Conservation (phyloP, 2,797 vertebrate species). For the Poliocrania exsul region DNA sequence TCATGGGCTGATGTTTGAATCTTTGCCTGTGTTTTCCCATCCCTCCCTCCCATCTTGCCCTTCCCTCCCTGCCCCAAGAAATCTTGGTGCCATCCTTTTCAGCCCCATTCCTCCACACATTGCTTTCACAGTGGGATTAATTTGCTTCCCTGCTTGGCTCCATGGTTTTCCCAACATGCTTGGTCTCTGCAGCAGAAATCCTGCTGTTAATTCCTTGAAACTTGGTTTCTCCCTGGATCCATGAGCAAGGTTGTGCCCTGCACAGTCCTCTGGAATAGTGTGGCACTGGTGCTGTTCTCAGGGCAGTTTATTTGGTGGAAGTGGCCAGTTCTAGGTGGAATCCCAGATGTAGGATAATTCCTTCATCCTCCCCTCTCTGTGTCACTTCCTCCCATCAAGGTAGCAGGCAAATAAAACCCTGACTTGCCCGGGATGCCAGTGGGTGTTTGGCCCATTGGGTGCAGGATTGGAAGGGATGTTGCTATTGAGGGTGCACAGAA, state of each 20-base stretch:
- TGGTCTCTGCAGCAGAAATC: background rate
- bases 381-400: background rate
- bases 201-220: background rate
- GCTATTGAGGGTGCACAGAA: background rate
- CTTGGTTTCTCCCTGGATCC: background rate
- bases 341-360: background rate
- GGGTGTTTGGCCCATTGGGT: rapidly evolving
- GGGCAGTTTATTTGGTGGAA: background rate
- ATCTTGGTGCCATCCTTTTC: background rate
- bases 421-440: background rate
- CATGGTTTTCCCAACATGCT: background rate
- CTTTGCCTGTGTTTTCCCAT: background rate
- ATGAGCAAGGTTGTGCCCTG: background rate
- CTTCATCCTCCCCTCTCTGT: background rate
- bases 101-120: background rate
- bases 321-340: background rate
- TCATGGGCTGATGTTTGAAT: background rate
- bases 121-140: background rate
- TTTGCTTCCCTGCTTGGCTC: background rate
- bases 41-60: background rate
- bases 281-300: background rate
- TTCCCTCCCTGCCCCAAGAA: background rate
- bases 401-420: background rate
- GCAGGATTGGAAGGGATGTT: background rate
- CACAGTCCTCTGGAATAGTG: rapidly evolving